Conservation (phyloP, 37 sponge, comb jelly and placozoan species). For the Halichondria panicea region DNA sequence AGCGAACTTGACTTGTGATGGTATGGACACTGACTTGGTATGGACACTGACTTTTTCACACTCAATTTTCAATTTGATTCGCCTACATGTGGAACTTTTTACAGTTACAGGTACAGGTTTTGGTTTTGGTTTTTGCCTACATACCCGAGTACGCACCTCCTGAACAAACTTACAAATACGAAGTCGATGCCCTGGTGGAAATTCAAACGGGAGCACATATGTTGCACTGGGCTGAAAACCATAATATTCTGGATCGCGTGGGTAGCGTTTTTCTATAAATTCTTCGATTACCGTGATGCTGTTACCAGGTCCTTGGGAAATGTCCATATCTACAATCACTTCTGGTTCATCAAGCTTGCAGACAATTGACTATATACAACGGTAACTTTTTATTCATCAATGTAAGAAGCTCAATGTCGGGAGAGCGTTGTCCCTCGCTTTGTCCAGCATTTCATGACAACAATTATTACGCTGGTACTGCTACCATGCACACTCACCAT, state of each 20-base stretch:
- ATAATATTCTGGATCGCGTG: neutral
- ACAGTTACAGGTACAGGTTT: neutral
- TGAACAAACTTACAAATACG: neutral
- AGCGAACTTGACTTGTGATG: neutral
- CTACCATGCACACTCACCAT: too few relatives aligned
- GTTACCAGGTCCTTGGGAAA: constrained; percentile 3
- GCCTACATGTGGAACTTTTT: neutral
- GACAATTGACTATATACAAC: constrained; percentile 18
- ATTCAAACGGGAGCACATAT: neutral
- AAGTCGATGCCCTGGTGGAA: constrained; percentile 5
- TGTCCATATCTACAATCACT: constrained; percentile 5
- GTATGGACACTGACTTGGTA: neutral
- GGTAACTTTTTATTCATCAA: constrained; percentile 14
- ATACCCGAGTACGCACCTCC: neutral
- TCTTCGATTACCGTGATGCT: constrained; percentile 8
- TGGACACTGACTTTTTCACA: neutral
- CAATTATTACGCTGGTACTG: too few relatives aligned
- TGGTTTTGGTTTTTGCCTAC: neutral
- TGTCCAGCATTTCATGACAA: too few relatives aligned
- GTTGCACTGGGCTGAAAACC: neutral
- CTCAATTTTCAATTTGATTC: neutral
- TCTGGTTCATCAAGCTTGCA: constrained; percentile 17
- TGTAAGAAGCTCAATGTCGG: too few relatives aligned
- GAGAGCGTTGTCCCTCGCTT: too few relatives aligned
- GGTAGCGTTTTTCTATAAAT: neutral